These are phyloP conservation scores for Aleiodes leptofemur DNA, from an alignment of 2,888 invertebrate species.

Conservation along the genomic window DNA sequence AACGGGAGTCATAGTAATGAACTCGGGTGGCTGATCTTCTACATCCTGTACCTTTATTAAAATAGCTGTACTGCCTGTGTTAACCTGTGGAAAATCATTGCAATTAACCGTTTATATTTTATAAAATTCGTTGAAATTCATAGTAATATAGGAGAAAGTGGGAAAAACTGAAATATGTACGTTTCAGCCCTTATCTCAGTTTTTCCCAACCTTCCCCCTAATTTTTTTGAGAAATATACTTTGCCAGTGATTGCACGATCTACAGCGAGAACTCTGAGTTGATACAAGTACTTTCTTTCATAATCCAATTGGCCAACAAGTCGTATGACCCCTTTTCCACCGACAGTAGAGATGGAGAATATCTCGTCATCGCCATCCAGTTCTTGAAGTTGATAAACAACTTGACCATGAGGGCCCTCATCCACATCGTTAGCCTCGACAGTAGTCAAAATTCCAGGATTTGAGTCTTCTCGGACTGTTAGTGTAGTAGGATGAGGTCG, in stretches of 20 bases:
- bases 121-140: neutral
- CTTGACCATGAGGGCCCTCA: conserved; percentile 94
- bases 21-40: conserved; percentile 94
- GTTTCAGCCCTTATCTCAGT: too few species aligned
- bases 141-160: too few species aligned
- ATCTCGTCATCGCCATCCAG: conserved; percentile 85
- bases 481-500: conserved; percentile 90
- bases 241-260: conserved; percentile 83
- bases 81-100: conserved; percentile 80
- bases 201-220: neutral
- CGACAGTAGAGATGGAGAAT: conserved; percentile 88
- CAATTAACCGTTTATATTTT: neutral
- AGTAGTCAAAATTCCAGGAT: conserved; percentile 85
- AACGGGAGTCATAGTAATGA: conserved; percentile 91
- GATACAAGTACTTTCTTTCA: conserved; percentile 90
- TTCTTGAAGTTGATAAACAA: conserved; percentile 91
- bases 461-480: conserved; percentile 86
- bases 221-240: conserved; percentile 55
- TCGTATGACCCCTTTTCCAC: conserved; percentile 89
- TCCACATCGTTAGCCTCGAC: conserved; percentile 93
- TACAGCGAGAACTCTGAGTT: conserved; percentile 87
- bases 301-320: conserved; percentile 88
- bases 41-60: conserved; percentile 91
- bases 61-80: conserved; percentile 92
- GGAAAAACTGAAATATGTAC: too few species aligned